A percentile compares a stretch with the other conserved stretches of the same genome.
These are phyloP conservation scores for Lagria hirta DNA, from an alignment of 2,888 invertebrate species.

Conservation along the genomic window DNA sequence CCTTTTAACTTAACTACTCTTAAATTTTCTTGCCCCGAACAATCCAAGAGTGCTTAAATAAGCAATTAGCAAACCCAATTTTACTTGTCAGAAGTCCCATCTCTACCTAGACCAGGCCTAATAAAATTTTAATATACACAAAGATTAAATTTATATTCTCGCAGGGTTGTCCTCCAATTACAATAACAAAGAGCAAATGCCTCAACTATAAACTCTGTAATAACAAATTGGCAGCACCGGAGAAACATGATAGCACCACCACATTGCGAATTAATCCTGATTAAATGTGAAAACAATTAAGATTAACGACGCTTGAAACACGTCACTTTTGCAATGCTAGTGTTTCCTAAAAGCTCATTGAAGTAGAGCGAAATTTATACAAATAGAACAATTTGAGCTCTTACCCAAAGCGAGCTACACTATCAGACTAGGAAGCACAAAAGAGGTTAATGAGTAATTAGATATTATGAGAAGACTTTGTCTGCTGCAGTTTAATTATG, in stretches of 20 bases:
- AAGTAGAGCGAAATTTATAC: conserved; percentile 8
- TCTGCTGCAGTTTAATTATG: no score
- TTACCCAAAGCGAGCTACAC: no score
- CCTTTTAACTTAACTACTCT: no score
- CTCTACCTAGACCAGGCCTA: no score
- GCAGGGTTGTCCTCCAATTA: conserved; percentile 15
- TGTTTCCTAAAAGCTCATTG: conserved; percentile 10
- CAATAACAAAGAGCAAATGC: conserved; percentile 27
- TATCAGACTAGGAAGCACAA: no score
- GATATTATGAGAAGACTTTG: no score
- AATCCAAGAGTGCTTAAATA: no score
- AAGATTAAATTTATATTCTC: conserved; percentile 1
- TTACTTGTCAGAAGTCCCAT: no score
- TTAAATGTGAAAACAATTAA: conserved; percentile 32
- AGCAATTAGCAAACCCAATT: no score
- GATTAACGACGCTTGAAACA: conserved; percentile 30
- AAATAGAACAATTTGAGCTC: conserved; percentile 7
- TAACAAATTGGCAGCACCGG: conserved; percentile 31
- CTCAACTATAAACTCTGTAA: conserved; percentile 27
- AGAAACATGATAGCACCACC: conserved; percentile 28
- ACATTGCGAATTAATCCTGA: conserved; percentile 30
- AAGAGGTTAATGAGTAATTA: no score
- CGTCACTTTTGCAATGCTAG: conserved; percentile 10
- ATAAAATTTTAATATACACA: no score
- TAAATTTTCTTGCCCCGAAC: no score